phyloP scores from a whole-genome alignment of 2,113 vertebrate species.

The Erpornis zantholeuca region DNA sequence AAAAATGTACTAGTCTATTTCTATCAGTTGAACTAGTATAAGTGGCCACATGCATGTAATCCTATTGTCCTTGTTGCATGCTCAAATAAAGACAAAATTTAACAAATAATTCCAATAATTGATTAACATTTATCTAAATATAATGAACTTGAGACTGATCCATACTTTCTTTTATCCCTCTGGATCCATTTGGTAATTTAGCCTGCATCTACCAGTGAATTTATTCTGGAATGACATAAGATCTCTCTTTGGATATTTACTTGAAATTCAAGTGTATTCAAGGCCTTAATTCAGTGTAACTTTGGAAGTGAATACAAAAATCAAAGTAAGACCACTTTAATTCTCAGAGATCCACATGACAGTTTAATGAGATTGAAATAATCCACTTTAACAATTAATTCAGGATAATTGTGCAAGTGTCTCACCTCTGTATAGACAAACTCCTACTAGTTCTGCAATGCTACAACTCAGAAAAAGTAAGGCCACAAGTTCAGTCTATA shows the following conservation, averaged over 20 bases:
- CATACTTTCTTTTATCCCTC: neutral
- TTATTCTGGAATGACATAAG: neutral
- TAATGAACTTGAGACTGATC: neutral
- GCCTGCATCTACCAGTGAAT: neutral
- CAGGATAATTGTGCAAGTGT: neutral
- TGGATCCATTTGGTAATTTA: neutral
- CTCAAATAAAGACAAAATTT: neutral
- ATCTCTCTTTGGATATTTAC: neutral
- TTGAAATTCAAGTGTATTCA: neutral
- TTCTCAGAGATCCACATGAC: neutral
- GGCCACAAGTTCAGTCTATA: neutral
- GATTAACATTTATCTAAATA: neutral
- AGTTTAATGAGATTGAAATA: slow-evolving; percentile 6
- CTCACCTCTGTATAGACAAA: neutral
- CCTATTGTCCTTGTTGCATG: neutral
- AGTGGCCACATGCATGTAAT: neutral
- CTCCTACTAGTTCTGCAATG: rapidly evolving
- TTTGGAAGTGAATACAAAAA: neutral
- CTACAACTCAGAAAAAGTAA: neutral
- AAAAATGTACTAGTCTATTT: neutral
- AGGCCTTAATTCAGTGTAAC: neutral
- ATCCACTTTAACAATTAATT: slow-evolving; percentile 12
- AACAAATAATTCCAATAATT: neutral
- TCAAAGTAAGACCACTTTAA: neutral
- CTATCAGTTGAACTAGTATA: neutral